phyloP scores from a whole-genome alignment of 2,113 vertebrate species.

The Anthoscopus minutus region DNA sequence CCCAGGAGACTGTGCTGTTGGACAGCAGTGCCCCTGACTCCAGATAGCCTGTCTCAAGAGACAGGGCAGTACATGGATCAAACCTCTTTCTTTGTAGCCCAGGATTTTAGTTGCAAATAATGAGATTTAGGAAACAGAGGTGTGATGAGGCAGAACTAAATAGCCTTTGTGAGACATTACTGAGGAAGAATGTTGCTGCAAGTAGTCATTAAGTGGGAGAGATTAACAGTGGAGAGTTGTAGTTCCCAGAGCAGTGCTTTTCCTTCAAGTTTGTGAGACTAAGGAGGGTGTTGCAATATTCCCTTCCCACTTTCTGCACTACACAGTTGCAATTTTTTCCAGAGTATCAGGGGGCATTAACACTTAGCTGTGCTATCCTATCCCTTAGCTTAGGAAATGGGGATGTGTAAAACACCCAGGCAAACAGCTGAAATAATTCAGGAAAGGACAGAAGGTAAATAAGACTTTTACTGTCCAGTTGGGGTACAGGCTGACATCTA shows the following conservation, averaged over 20 bases:
- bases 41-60: not conserved
- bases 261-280: not conserved
- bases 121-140: not conserved
- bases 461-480: not conserved
- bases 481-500: not conserved
- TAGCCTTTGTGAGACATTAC: not conserved
- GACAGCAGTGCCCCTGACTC: accelerated
- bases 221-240: not conserved
- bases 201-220: not conserved
- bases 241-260: not conserved
- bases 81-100: not conserved
- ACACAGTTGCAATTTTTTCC: not conserved
- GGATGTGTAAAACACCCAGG: not conserved
- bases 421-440: not conserved
- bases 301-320: not conserved
- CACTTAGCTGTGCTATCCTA: not conserved
- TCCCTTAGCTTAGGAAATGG: not conserved
- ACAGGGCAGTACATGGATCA: not conserved
- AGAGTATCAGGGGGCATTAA: not conserved
- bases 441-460: not conserved
- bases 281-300: not conserved
- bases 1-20: not conserved
- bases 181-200: not conserved
- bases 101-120: not conserved
- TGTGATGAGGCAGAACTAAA: constrained; percentile 41